Evolutionary conservation across 2,888 invertebrate genomes (phyloP).

Genomic region (Diarsia dahlii): DNA sequence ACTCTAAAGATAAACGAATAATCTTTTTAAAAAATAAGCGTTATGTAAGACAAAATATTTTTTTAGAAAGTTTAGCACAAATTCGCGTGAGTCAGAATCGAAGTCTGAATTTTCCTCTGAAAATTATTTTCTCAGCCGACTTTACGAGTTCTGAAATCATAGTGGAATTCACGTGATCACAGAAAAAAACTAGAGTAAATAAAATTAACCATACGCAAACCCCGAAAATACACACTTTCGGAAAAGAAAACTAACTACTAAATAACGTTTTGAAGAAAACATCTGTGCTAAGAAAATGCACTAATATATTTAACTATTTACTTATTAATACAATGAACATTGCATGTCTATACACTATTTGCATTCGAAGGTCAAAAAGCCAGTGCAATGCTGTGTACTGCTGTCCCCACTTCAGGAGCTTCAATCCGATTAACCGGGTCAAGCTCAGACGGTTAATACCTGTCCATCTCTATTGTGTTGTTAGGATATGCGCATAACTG

Average conservation of each 20-base stretch:
- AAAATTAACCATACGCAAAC: background rate
- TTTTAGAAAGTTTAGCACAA: background rate
- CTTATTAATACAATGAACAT: conserved; percentile 22
- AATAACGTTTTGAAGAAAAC: background rate
- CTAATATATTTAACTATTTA: background rate
- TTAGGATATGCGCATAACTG: conserved; percentile 23
- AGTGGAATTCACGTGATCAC: conserved; percentile 6
- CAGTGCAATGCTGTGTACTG: conserved; percentile 54
- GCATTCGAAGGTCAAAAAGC: conserved; percentile 70
- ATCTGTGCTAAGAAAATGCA: conserved; percentile 4
- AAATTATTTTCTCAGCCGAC: background rate
- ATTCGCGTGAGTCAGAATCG: conserved; percentile 6
- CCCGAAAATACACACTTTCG: background rate
- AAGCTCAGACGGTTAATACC: conserved; percentile 68
- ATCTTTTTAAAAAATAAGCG: background rate
- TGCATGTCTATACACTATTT: conserved; percentile 44
- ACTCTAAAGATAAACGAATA: background rate
- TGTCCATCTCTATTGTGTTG: conserved; percentile 36
- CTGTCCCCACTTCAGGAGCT: conserved; percentile 72
- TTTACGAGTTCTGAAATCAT: background rate
- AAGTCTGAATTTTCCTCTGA: conserved; percentile 6
- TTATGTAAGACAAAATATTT: background rate
- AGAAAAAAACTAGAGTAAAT: conserved; percentile 11
- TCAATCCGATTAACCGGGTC: conserved; percentile 75
- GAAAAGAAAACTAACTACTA: background rate